A percentile compares a stretch with the other conserved stretches of the same genome.
These are phyloP conservation scores for rabbit (Oryctolagus cuniculus) DNA, from an alignment of 2,113 vertebrate species.

Conservation along the genomic window DNA sequence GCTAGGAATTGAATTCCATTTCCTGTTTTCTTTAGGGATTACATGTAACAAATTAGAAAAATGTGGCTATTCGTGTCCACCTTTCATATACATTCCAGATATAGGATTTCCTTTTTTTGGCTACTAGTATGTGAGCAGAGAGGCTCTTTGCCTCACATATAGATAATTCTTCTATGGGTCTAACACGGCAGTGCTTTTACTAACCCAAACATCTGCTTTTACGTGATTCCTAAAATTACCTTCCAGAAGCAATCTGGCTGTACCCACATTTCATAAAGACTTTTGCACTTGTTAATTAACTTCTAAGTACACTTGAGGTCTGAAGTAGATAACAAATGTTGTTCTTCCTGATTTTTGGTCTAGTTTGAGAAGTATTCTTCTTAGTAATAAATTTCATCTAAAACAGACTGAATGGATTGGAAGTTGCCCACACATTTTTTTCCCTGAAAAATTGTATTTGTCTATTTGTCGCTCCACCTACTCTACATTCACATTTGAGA, in stretches of 20 bases:
- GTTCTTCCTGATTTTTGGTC: constrained; percentile 63
- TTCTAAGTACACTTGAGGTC: background rate
- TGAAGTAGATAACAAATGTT: constrained; percentile 39
- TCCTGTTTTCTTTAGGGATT: background rate
- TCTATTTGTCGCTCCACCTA: constrained; percentile 72
- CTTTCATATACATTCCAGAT: background rate
- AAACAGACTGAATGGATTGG: constrained; percentile 77
- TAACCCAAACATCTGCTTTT: background rate
- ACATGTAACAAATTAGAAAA: background rate
- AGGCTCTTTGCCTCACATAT: background rate
- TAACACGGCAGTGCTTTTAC: background rate
- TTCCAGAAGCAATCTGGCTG: background rate
- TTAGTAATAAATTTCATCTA: constrained; percentile 63
- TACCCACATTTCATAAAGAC: background rate
- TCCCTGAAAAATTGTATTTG: constrained; percentile 78
- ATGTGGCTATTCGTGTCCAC: background rate
- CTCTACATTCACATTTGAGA: constrained; percentile 74
- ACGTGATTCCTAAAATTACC: constrained; percentile 37
- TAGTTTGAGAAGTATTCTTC: constrained; percentile 69
- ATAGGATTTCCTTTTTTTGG: background rate
- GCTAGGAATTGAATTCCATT: background rate
- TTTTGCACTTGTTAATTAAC: background rate
- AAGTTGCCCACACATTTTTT: constrained; percentile 76
- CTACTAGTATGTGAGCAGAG: background rate
- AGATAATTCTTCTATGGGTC: background rate